Evolutionary conservation across 2,888 invertebrate genomes (phyloP), one percentile per base, ranked within the genome.

Genomic region (Phanerotoma sp.): DNA sequence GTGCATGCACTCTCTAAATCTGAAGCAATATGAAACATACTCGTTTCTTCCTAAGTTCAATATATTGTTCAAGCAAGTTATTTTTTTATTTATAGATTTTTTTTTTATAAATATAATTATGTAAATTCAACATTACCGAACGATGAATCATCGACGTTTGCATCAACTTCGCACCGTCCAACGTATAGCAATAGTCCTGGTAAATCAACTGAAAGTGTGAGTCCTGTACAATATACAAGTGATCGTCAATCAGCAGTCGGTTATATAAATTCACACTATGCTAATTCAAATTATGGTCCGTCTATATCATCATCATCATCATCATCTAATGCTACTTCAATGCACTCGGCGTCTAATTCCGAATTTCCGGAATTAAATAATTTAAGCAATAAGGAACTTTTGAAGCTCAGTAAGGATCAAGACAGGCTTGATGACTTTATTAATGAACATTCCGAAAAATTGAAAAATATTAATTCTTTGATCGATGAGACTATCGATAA

Each of bases 371-470:
- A 83, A 63, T 67, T 84, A 18, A 77, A 79, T 57, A 72, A 74
- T 46, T 68, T 84, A 61, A 77, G 79, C 62, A 65, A 82, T 66
- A 86, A 88, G 46, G 89, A 91, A 74, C 78, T 92, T 40, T 83
- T 85, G 62, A 84, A 85, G 68, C 79, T 91, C 16, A 81, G 85
- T 66, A 84, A 86, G 42, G 87, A 86, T 77, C 81, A 83, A 0
- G 88, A 90, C 66, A 82, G 84, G 63, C 84, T 89, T 76, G 86
- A 89, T 66, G 88, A 89, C 71, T 85, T 89, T 58, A 77, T 91
- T 37, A 86, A 87, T 68, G 85, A 84, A 60, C 81, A 86, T 71
- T 85, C 87, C 0, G 82, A 85, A 25, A 25, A 25, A 60, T 79
- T 89, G 1, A 80, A 84, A 49, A 86, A 88, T 66, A 79, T 88